These are phyloP conservation scores for Phallusia fumigata DNA, from an alignment of 23 tunicate species.

Conservation along the genomic window DNA sequence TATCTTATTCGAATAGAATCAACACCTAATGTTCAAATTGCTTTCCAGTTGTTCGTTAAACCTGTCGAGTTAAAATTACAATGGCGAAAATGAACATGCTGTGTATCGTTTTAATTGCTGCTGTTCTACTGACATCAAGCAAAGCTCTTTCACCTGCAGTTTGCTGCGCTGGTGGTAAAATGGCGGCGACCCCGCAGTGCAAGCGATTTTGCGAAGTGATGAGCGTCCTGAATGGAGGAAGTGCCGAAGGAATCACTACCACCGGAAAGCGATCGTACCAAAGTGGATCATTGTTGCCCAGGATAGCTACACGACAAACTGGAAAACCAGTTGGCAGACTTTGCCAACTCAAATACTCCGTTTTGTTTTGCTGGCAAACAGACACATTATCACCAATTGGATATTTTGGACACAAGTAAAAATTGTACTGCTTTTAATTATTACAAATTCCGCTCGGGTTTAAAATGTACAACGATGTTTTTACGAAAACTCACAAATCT, in stretches of 20 bases:
- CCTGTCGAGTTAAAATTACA: no score
- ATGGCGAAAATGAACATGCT: neutral
- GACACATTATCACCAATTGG: neutral
- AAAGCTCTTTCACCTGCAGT: neutral
- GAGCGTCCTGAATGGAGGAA: neutral
- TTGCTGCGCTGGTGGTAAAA: neutral
- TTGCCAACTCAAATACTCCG: neutral
- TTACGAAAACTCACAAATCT: no score
- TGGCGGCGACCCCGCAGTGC: neutral
- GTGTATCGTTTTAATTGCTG: neutral
- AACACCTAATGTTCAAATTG: no score
- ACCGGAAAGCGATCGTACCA: neutral
- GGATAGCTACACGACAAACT: neutral
- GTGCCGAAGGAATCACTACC: neutral
- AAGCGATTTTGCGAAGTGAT: neutral
- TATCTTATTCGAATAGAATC: no score
- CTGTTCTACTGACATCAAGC: neutral
- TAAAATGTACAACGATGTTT: no score
- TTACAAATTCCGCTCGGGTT: no score
- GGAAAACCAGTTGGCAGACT: neutral
- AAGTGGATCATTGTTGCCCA: neutral
- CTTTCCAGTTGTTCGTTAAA: no score
- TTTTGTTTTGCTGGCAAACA: neutral
- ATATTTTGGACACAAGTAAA: neutral
- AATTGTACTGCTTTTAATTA: no score